These are phyloP conservation scores for Hydrochoerus hydrochaeris DNA, from an alignment of 2,113 vertebrate genomes.

Conservation along the genomic window DNA sequence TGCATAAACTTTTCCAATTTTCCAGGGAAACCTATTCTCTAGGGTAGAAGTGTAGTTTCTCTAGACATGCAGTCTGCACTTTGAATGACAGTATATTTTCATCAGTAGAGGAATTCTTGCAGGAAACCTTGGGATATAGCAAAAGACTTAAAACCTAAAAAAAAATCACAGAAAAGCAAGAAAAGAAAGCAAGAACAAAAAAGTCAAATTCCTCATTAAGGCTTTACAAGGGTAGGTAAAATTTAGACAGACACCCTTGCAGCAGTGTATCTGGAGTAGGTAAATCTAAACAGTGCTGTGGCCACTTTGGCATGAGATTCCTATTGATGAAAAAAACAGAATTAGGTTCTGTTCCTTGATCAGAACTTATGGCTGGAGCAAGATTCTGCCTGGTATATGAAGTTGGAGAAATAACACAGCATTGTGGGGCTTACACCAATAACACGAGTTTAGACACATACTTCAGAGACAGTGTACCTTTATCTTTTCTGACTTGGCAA, in stretches of 20 bases:
- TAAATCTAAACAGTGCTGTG: not conserved
- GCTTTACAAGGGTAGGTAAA: not conserved
- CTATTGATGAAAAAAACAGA: not conserved
- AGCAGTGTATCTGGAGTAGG: not conserved
- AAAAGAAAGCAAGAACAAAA: not conserved
- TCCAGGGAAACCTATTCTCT: not conserved
- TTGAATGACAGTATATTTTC: not conserved
- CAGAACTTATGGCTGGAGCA: not conserved
- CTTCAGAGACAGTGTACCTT: not conserved
- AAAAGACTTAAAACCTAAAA: not conserved
- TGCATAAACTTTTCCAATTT: conserved; percentile 35
- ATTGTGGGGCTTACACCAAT: not conserved
- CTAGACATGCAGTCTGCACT: not conserved
- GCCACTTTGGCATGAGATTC: not conserved
- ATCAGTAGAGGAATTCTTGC: not conserved
- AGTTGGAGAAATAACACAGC: not conserved
- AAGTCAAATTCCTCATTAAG: not conserved
- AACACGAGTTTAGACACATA: not conserved
- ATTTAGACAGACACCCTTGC: not conserved
- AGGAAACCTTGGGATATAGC: not conserved
- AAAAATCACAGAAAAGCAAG: not conserved
- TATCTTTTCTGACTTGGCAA: not conserved
- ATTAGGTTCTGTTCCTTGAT: not conserved
- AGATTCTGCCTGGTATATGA: not conserved
- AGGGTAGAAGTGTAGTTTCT: not conserved